Base-by-base conservation (phyloP, 2,888 invertebrate species). In the Brachynemurus nebulosus region DNA sequence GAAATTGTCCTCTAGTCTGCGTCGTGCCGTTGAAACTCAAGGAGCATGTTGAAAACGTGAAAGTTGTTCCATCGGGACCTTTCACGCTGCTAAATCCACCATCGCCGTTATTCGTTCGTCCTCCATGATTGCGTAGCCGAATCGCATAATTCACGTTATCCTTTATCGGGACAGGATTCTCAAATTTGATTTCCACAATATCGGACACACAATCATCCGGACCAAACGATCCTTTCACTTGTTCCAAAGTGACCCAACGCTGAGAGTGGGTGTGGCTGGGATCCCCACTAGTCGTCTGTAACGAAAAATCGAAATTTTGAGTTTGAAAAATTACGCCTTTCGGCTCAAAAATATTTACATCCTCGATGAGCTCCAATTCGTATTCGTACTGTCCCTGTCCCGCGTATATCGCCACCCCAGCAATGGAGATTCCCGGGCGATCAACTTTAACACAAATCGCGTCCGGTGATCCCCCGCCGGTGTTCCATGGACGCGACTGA, bases 11-110 rank as follows among this genome's bases (percentile, higher is more conserved):
- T 43, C 96, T 74, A 0, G 86, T 84, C 49, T 92, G 78, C 6
- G 91, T 93, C 1, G 96, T 96, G n/a, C 96, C 96, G 61, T 96
- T 95, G 60, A 88, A 89, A 62, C 93, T 93, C 36, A 95, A 70
- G 9, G 92, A 86, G 62, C 92, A 93, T 1, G 91, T 84, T 20
- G 84, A 80, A 62, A 90, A 96, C 38, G 83, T 78, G 63, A 96
- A 95, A 2, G 79, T 81, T 5, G 89, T 86, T 37, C 92, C 92
- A 64, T 96, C 95, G 0, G 90, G 86, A 6, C 95, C 93, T 56
- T 88, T 86, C 8, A 96, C 84, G 3, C 84, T 78, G 21, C 80
- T 78, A 48, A 91, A 64, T 0, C 96, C 96, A 19, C 88, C 86
- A 65, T 97, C 96, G 1, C 97, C 97, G 58, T 92, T 95, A 49